Evolutionary conservation across 2,888 invertebrate species (phyloP).

Genomic region (Idaea biselata): DNA sequence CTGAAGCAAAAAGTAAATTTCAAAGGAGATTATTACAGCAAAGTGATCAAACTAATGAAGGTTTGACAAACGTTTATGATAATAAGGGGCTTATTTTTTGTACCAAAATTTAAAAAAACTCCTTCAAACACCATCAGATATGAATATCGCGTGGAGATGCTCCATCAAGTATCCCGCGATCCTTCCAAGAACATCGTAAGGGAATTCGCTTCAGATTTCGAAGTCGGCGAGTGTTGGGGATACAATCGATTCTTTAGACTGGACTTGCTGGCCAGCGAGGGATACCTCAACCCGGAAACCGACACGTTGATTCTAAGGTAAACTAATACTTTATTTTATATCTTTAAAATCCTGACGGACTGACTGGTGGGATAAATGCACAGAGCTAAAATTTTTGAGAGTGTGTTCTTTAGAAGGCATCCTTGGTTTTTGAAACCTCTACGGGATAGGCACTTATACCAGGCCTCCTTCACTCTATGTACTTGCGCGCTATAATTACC

Average conservation of each 20-base stretch:
- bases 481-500: no score
- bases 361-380: constrained; percentile 2
- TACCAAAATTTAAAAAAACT: neutral
- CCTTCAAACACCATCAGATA: constrained; percentile 77
- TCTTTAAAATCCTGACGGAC: neutral
- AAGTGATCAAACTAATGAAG: no score
- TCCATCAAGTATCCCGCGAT: constrained; percentile 92
- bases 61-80: no score
- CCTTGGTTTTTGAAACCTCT: neutral
- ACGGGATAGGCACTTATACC: neutral
- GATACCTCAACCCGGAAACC: constrained; percentile 90
- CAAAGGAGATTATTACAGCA: no score
- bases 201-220: constrained; percentile 97
- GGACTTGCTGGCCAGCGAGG: constrained; percentile 93
- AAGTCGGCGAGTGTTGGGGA: constrained; percentile 98
- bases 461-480: no score
- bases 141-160: constrained; percentile 96
- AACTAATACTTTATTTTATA: constrained; percentile 15
- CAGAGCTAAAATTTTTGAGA: neutral
- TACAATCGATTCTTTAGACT: constrained; percentile 96
- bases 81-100: no score
- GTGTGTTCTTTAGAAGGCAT: constrained; percentile 1
- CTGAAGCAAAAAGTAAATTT: no score
- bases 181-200: constrained; percentile 93
- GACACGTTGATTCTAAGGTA: constrained; percentile 92